Percentiles rank a stretch among this genome's conserved stretches.
phyloP scores from a whole-genome alignment of 2,113 vertebrate genomes.

The Holacanthus passer region DNA sequence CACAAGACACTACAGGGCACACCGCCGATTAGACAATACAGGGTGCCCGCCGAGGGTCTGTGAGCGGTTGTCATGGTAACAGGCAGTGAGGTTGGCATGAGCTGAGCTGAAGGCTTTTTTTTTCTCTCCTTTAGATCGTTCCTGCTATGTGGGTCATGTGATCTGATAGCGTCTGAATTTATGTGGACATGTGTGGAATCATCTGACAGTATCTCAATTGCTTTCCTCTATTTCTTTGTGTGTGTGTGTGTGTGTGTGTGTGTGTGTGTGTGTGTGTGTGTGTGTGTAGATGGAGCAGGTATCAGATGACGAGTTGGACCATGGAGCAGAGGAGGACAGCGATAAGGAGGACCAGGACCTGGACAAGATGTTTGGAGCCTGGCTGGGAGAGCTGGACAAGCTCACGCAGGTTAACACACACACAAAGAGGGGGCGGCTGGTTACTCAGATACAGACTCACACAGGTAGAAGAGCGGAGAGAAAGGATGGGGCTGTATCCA shows the following conservation, averaged over 20 bases:
- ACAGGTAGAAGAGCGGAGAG: slow-evolving; percentile 50
- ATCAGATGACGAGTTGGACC: slow-evolving; percentile 97
- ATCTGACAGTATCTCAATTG: neutral
- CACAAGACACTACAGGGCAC: slow-evolving; percentile 22
- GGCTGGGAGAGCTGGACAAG: slow-evolving; percentile 90
- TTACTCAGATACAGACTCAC: slow-evolving; percentile 75
- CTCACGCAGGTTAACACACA: slow-evolving; percentile 76
- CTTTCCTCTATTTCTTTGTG: neutral
- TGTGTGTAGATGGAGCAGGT: slow-evolving; percentile 93
- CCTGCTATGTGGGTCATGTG: slow-evolving; percentile 48
- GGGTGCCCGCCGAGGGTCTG: slow-evolving; percentile 39
- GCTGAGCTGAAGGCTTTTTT: slow-evolving; percentile 26
- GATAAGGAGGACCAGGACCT: slow-evolving; percentile 99
- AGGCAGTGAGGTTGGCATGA: slow-evolving; percentile 59
- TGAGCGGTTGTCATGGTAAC: slow-evolving; percentile 74
- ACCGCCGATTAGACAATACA: slow-evolving; percentile 8
- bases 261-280: neutral
- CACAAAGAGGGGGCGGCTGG: neutral
- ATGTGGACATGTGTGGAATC: slow-evolving; percentile 1
- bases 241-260: too few species aligned
- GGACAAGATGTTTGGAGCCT: slow-evolving; percentile 99
- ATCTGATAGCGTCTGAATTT: slow-evolving; percentile 31
- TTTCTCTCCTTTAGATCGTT: slow-evolving; percentile 11
- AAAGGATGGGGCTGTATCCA: slow-evolving; percentile 63
- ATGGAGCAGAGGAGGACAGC: slow-evolving; percentile 97